Conservation (phyloP, 2,113 vertebrate species). For the Austrofundulus limnaeus region DNA sequence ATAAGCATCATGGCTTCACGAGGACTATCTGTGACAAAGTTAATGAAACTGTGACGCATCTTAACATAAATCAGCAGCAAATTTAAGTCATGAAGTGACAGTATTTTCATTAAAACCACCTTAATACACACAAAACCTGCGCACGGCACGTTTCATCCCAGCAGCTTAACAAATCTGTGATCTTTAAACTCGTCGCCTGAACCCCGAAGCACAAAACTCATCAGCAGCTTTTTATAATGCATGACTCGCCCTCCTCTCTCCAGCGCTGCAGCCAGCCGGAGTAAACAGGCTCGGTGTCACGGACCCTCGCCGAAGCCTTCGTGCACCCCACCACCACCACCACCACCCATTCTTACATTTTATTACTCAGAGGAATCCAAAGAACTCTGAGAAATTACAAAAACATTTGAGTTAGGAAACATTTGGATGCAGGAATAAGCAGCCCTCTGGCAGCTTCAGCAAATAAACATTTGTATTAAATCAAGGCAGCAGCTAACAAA, state of each 20-base stretch:
- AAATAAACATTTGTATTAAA: constrained; percentile 37
- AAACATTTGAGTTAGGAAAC: constrained; percentile 16
- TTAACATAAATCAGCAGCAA: not conserved
- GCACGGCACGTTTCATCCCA: constrained; percentile 21
- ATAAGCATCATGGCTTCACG: too few species aligned
- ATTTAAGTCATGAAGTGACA: constrained; percentile 12
- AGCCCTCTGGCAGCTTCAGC: constrained; percentile 22
- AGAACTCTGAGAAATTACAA: constrained; percentile 3
- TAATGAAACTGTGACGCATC: constrained; percentile 6
- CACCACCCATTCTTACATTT: constrained; percentile 11
- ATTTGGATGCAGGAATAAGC: not conserved
- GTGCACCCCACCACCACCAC: too few species aligned
- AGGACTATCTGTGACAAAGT: constrained; percentile 5
- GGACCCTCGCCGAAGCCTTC: too few species aligned
- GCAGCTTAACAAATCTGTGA: constrained; percentile 53
- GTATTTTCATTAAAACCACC: constrained; percentile 21
- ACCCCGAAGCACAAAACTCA: constrained; percentile 48
- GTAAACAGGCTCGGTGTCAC: constrained; percentile 60
- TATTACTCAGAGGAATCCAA: constrained; percentile 19
- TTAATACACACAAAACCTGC: constrained; percentile 2
- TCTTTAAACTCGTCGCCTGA: constrained; percentile 55
- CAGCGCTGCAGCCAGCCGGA: constrained; percentile 46
- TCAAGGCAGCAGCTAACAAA: constrained; percentile 18
- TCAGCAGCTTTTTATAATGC: constrained; percentile 66
- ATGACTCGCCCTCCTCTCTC: constrained; percentile 42